Conservation (phyloP, 2,797 vertebrate species). For the Cyclopterus lumpus region DNA sequence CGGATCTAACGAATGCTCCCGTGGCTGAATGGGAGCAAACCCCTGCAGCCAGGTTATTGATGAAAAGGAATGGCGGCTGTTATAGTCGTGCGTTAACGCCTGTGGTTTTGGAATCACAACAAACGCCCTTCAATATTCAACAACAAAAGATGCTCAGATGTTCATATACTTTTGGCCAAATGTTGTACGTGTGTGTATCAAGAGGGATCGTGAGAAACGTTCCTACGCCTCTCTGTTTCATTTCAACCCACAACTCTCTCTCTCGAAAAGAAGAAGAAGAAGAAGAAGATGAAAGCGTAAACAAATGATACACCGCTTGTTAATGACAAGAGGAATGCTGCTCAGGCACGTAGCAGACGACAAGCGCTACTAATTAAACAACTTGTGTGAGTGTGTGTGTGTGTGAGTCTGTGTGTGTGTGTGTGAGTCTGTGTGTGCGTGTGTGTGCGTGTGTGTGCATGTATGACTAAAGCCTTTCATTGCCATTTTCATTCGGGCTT, state of each 20-base stretch:
- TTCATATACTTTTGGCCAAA: not conserved
- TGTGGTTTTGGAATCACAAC: not conserved
- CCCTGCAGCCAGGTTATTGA: not conserved
- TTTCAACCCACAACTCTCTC: slow-evolving; percentile 21
- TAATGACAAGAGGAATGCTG: slow-evolving; percentile 63
- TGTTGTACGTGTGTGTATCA: not conserved
- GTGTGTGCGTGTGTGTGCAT: slow-evolving; percentile 19
- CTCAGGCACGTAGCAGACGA: slow-evolving; percentile 48
- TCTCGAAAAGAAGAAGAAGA: no score
- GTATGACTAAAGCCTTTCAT: slow-evolving; percentile 65
- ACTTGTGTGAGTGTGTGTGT: slow-evolving; percentile 34
- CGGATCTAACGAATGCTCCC: no score
- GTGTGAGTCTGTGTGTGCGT: slow-evolving; percentile 10
- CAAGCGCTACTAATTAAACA: slow-evolving; percentile 70
- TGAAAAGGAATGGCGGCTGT: not conserved
- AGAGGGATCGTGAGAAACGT: not conserved
- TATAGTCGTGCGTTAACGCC: not conserved
- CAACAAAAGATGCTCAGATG: not conserved
- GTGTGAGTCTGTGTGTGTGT: slow-evolving; percentile 7
- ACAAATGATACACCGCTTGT: slow-evolving; percentile 56
- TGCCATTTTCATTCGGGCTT: slow-evolving; percentile 80
- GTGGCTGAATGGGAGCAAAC: no score
- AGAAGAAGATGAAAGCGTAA: slow-evolving; percentile 61
- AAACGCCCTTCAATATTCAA: not conserved
- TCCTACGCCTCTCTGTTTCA: slow-evolving; percentile 14